Conservation (phyloP, 2,888 invertebrate species). For the Leuctra nigra region DNA sequence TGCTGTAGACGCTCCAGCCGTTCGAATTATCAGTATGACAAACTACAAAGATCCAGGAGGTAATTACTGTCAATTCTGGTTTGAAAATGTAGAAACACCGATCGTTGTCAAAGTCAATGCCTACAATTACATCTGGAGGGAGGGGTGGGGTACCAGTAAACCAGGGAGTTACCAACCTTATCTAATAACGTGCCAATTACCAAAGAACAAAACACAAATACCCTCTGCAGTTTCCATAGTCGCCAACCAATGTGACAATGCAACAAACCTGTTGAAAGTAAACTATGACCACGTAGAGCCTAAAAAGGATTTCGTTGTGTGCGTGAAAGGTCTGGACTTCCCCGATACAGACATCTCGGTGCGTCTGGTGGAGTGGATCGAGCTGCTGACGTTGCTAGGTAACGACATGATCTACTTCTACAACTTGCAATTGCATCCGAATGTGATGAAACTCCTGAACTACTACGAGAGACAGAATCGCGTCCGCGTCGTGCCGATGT, state of each 20-base stretch:
- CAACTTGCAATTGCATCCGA: conserved; percentile 39
- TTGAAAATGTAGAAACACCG: conserved; percentile 28
- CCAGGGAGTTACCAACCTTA: conserved; percentile 37
- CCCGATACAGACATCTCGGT: conserved; percentile 37
- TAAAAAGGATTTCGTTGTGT: conserved; percentile 38
- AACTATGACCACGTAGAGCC: conserved; percentile 32
- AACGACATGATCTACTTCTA: conserved; percentile 42
- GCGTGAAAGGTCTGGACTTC: conserved; percentile 43
- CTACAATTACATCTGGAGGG: conserved; percentile 37
- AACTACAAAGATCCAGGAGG: conserved; percentile 34
- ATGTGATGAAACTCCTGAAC: conserved; percentile 35
- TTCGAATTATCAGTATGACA: conserved; percentile 37
- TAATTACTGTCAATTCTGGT: conserved; percentile 35
- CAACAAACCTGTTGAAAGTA: conserved; percentile 36
- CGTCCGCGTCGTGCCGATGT: conserved; percentile 34
- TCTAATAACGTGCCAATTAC: conserved; percentile 36
- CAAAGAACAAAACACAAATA: conserved; percentile 27
- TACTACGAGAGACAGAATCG: conserved; percentile 32
- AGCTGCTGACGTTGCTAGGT: conserved; percentile 39
- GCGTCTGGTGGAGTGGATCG: conserved; percentile 43
- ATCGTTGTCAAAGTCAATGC: conserved; percentile 32
- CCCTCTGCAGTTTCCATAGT: conserved; percentile 37
- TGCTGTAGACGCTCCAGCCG: conserved; percentile 31
- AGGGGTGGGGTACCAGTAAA: conserved; percentile 37
- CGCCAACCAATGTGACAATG: conserved; percentile 35